phyloP scores from a whole-genome alignment of 1,140 invertebrate species.

The Acromyrmex echinatior region DNA sequence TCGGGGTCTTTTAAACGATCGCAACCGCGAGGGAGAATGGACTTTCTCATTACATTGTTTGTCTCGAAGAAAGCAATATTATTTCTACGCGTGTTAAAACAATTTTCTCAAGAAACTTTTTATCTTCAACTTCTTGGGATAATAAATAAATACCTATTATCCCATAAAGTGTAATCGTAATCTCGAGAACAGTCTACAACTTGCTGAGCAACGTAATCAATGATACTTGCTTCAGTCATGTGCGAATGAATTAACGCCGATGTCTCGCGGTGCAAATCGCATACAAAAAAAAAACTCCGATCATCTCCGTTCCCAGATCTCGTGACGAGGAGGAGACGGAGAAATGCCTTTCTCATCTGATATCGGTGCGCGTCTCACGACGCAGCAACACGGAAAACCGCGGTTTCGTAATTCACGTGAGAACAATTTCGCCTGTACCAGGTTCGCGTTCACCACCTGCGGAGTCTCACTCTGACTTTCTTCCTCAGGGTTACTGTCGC shows the following conservation, averaged over 20 bases:
- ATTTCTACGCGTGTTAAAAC: not conserved
- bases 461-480: constrained; percentile 68
- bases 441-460: constrained; percentile 20
- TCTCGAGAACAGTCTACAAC: not conserved
- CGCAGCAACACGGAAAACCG: constrained; percentile 43
- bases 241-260: constrained; percentile 4
- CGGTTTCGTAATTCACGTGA: constrained; percentile 30
- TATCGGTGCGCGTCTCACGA: constrained; percentile 28
- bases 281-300: not conserved
- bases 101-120: not conserved
- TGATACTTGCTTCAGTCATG: not conserved
- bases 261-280: constrained; percentile 14
- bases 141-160: not conserved
- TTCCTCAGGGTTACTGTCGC: constrained; percentile 54
- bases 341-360: constrained; percentile 33
- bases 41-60: constrained; percentile 41
- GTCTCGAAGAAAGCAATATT: not conserved
- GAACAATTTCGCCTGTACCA: constrained; percentile 33
- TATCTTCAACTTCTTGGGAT: not conserved
- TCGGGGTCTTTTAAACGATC: constrained; percentile 9
- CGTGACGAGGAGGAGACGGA: not conserved
- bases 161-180: not conserved
- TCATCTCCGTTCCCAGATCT: not conserved
- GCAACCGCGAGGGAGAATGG: constrained; percentile 21
- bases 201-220: not conserved